Base-by-base conservation (phyloP, 2,888 invertebrate species). In the Lasioglossum oenotherae region DNA sequence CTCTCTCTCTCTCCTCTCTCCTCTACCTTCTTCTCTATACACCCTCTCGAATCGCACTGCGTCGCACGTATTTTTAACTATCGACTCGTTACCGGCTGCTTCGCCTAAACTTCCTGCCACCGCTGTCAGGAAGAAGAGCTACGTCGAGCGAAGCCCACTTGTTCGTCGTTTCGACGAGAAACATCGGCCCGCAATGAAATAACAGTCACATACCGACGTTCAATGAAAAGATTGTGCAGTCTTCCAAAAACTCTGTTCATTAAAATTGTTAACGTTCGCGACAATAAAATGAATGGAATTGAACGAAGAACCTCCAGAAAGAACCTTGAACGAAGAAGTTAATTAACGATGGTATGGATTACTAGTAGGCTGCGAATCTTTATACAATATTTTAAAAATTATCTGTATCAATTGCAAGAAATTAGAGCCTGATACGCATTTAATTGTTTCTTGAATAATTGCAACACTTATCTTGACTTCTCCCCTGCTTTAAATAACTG, bases 21-120 rank as follows among this genome's bases (percentile, higher is more conserved):
- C 64, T 60, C 60, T 49, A 49, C 14, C 27, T 31, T 64, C 31
- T 64, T 6, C 31, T 64, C 31, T 31, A 10, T 31, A 31, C 31
- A 64, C 6, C 6, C 31, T 8, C 31, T 8, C 64, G 19, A 19
- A 35, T 27, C 31, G 46, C 64, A 31, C 64, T 19, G 64, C 60
- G 69, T 77, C 27, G 27, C 44, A 76, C 81, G 81, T 92, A 92
- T 92, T 92, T 92, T 92, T 91, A 92, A 92, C 92, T 91, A 90
- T 90, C 87, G 88, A 86, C 88, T 91, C 87, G 89, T 92, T 91
- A 90, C 88, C 90, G 88, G 81, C 81, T 78, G 87, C 80, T 81
- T 86, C 90, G 85, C 74, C 89, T 87, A 92, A 93, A 92, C 93
- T 93, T 93, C 93, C 93, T 92, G 92, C 89, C 91, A 71, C 80